phyloP scores from a whole-genome alignment of 2,113 vertebrate species.

The Muntiacus muntjak region DNA sequence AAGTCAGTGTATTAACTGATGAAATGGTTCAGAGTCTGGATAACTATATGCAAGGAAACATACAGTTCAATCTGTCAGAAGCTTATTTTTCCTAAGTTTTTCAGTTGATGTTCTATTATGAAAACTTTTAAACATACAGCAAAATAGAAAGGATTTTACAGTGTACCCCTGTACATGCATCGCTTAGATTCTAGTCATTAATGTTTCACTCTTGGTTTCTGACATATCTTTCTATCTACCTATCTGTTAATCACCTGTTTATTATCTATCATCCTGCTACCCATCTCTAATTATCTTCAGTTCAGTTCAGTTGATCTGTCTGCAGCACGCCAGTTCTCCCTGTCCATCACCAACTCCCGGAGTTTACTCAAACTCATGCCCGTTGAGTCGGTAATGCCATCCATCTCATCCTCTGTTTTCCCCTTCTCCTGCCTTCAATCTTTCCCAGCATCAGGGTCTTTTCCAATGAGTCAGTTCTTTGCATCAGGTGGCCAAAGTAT shows the following conservation, averaged over 20 bases:
- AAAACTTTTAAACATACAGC: background rate
- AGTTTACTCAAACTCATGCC: background rate
- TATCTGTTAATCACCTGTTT: background rate
- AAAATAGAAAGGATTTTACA: background rate
- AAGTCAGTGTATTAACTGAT: background rate
- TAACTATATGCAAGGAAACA: background rate
- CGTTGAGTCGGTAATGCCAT: background rate
- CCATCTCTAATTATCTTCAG: background rate
- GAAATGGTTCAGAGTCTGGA: background rate
- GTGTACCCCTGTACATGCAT: background rate
- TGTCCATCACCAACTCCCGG: background rate
- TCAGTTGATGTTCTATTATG: background rate
- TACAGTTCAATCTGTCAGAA: background rate
- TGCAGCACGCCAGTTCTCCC: background rate
- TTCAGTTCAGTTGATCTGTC: background rate
- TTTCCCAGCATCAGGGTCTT: background rate
- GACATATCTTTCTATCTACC: background rate
- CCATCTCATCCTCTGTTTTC: background rate
- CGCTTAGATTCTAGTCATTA: background rate
- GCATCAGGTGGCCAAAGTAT: background rate
- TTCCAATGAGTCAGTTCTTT: background rate
- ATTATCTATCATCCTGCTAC: background rate
- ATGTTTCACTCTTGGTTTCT: background rate
- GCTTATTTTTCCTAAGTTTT: background rate
- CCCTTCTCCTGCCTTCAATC: background rate